A percentile compares a stretch with the other conserved stretches of the same genome.
phyloP scores from a whole-genome alignment of 2,888 invertebrate genomes.

The Chloromyia formosa region DNA sequence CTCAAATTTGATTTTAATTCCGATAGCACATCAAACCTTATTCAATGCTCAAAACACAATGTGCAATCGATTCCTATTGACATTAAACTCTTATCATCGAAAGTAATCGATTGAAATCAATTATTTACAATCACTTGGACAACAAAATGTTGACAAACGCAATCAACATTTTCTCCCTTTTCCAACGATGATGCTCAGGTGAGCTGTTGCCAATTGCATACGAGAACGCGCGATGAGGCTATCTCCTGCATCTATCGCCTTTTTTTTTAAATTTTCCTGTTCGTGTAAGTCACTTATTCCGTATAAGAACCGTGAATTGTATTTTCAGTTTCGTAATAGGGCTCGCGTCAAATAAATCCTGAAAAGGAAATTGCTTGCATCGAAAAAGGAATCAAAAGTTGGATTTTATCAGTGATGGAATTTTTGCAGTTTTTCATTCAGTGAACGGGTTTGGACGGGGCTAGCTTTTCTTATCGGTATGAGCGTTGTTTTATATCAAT shows the following conservation, averaged over 20 bases:
- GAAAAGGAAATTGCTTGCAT: slow-evolving; percentile 31
- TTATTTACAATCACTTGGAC: slow-evolving; percentile 36
- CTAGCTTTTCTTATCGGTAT: no score
- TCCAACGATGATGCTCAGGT: slow-evolving; percentile 11
- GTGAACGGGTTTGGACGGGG: no score
- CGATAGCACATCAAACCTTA: background rate
- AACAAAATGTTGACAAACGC: slow-evolving; percentile 3
- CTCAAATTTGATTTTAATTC: background rate
- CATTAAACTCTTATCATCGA: slow-evolving; percentile 21
- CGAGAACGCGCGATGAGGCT: background rate
- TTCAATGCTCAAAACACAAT: background rate
- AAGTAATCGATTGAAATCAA: slow-evolving; percentile 32
- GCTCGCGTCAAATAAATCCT: slow-evolving; percentile 25
- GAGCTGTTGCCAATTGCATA: slow-evolving; percentile 13
- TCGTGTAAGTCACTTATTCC: slow-evolving; percentile 57
- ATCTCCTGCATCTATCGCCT: slow-evolving; percentile 17
- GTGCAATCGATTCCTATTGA: slow-evolving; percentile 3
- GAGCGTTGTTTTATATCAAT: no score
- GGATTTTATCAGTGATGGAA: slow-evolving; percentile 14
- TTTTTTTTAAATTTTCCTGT: slow-evolving; percentile 45
- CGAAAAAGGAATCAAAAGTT: slow-evolving; percentile 21
- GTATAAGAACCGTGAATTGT: slow-evolving; percentile 55
- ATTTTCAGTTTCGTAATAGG: slow-evolving; percentile 43
- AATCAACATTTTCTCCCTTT: slow-evolving; percentile 1
- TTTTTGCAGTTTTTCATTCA: no score